A percentile compares a stretch with the other conserved stretches of the same genome.
phyloP scores from a whole-genome alignment of 2,113 vertebrate genomes.

The Microcebus griseorufus region DNA sequence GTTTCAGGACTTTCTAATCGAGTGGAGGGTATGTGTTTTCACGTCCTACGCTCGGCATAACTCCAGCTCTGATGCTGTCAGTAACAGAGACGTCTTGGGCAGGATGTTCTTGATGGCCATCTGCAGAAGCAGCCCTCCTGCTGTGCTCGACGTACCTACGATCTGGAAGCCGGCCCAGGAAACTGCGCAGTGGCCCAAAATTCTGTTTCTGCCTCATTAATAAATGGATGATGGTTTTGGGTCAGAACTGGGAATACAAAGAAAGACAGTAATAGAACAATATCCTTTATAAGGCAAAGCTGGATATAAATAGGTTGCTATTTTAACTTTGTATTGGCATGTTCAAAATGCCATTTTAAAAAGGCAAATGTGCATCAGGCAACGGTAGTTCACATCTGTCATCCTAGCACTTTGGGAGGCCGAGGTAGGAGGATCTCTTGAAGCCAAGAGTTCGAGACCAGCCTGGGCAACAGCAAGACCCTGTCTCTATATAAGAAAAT shows the following conservation, averaged over 20 bases:
- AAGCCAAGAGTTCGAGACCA: no score
- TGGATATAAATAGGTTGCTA: no score
- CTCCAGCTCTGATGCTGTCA: not conserved
- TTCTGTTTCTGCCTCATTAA: not conserved
- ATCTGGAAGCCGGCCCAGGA: not conserved
- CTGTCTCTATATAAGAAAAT: no score
- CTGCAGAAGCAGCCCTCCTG: fast-evolving
- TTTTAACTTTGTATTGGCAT: not conserved
- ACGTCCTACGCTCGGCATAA: fast-evolving
- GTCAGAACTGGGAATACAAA: not conserved
- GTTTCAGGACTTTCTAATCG: not conserved
- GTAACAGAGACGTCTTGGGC: not conserved
- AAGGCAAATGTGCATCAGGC: no score
- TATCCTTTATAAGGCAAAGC: no score
- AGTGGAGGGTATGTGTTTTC: not conserved
- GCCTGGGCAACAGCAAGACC: no score
- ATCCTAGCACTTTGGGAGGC: no score
- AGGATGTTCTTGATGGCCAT: not conserved
- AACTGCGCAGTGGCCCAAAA: fast-evolving
- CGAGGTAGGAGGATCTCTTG: no score
- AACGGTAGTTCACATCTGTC: no score
- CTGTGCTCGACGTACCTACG: not conserved
- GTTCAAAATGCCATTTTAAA: not conserved
- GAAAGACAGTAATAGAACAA: not conserved
- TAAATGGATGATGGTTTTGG: not conserved